A percentile compares a stretch with the other conserved stretches of the same genome.
Evolutionary conservation across 2,113 vertebrate genomes (phyloP).

Genomic region (Rhipidura dahli): DNA sequence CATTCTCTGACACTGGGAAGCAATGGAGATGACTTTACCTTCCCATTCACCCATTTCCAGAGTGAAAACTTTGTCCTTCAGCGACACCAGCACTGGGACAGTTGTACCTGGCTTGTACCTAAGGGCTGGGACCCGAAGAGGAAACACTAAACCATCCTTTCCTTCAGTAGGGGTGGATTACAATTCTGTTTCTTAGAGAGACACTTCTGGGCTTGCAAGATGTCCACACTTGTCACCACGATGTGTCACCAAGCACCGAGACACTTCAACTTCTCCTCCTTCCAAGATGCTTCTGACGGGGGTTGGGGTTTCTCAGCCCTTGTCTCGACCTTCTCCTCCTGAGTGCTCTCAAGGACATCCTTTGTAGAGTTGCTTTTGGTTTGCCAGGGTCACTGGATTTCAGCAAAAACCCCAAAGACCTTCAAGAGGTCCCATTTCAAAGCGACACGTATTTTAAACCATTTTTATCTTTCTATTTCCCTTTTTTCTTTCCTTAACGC

Average conservation of each 20-base stretch:
- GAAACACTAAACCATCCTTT: background rate
- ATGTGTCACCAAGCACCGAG: background rate
- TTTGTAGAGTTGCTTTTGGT: background rate
- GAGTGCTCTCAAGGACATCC: background rate
- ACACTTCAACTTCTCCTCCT: background rate
- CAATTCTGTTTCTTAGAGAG: background rate
- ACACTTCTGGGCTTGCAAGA: background rate
- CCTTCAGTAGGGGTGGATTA: background rate
- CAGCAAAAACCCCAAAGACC: background rate
- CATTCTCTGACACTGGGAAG: background rate
- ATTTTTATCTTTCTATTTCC: background rate
- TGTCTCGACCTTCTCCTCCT: background rate
- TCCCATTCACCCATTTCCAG: background rate
- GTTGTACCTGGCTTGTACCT: background rate
- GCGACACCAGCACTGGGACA: background rate
- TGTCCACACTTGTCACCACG: background rate
- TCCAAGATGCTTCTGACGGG: background rate
- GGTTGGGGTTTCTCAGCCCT: background rate
- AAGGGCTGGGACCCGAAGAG: rapidly evolving
- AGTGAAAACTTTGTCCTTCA: background rate
- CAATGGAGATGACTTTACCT: background rate
- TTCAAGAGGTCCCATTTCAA: background rate
- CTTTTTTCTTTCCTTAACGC: background rate
- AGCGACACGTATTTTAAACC: background rate
- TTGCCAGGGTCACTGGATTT: background rate